These are phyloP conservation scores for Drosophila kurseongensis DNA, from an alignment of 1,140 invertebrate species.

Conservation along the genomic window DNA sequence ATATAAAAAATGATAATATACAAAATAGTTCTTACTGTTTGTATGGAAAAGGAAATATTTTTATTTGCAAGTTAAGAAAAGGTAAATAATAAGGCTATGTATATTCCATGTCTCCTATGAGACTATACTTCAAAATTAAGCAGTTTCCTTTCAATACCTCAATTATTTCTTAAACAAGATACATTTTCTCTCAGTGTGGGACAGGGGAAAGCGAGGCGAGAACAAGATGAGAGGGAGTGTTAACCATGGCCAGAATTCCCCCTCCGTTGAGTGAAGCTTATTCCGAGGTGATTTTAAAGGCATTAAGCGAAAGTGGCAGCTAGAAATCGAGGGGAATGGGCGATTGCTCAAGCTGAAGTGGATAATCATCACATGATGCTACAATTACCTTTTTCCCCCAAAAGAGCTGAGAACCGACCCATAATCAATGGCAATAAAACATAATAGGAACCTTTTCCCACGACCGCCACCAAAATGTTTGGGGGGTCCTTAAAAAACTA, in stretches of 20 bases:
- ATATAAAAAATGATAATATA: too few relatives aligned
- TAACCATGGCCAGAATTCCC: constrained; percentile 2
- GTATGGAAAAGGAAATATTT: too few relatives aligned
- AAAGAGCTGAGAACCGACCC: neutral
- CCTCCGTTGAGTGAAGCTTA: constrained; percentile 11
- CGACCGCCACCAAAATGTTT: neutral
- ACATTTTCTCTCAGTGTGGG: constrained; percentile 4
- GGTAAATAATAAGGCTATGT: too few relatives aligned
- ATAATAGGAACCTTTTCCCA: constrained; percentile 32
- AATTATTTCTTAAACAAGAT: too few relatives aligned
- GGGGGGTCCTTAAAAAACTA: constrained; percentile 8
- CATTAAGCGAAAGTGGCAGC: constrained; percentile 27
- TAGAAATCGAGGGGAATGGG: neutral
- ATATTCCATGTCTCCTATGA: too few relatives aligned
- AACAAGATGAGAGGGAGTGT: constrained; percentile 10
- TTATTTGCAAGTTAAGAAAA: too few relatives aligned
- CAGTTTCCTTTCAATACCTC: too few relatives aligned
- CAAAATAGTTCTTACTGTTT: too few relatives aligned
- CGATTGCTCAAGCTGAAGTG: constrained; percentile 19
- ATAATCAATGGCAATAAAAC: constrained; percentile 35
- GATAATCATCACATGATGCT: constrained; percentile 44
- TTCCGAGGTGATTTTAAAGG: constrained; percentile 40
- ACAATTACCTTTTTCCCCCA: constrained; percentile 31
- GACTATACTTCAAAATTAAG: too few relatives aligned
- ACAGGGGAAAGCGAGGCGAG: neutral